Conservation (phyloP, 1,140 invertebrate genomes). For the Orius insidiosus region DNA sequence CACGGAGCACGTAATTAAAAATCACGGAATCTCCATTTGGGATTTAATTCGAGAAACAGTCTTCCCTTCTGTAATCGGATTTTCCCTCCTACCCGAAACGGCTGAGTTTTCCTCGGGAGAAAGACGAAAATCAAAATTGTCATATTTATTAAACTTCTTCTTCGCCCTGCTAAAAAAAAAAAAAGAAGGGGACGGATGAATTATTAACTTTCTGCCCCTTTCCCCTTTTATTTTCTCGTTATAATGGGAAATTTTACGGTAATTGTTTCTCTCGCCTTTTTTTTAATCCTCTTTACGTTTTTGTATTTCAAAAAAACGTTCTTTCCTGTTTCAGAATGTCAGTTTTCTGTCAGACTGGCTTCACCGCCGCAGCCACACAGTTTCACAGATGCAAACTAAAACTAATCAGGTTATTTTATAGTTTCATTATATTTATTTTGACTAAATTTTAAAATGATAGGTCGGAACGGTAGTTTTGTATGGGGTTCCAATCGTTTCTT, state of each 20-base stretch:
- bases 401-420: slow-evolving; percentile 9
- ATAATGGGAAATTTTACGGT: background rate
- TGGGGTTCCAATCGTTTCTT: slow-evolving; percentile 83
- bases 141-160: slow-evolving; percentile 10
- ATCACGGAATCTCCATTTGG: slow-evolving; percentile 2
- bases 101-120: background rate
- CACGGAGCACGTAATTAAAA: slow-evolving; percentile 8
- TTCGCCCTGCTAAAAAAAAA: background rate
- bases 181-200: background rate
- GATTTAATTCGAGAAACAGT: background rate
- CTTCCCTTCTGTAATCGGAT: slow-evolving; percentile 9
- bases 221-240: background rate
- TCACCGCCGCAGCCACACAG: slow-evolving; percentile 4
- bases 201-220: background rate
- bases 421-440: too few relatives aligned
- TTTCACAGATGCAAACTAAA: slow-evolving; percentile 4
- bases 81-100: too few relatives aligned
- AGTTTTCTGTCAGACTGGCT: slow-evolving; percentile 3
- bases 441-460: too few relatives aligned
- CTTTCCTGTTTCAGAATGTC: slow-evolving; percentile 11
- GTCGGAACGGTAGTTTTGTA: slow-evolving; percentile 78
- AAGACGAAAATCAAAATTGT: slow-evolving; percentile 5
- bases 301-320: background rate
- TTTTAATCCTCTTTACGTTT: slow-evolving; percentile 7
- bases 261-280: slow-evolving; percentile 6